phyloP scores from a whole-genome alignment of 2,888 invertebrate genomes.

The Clostera curtula region DNA sequence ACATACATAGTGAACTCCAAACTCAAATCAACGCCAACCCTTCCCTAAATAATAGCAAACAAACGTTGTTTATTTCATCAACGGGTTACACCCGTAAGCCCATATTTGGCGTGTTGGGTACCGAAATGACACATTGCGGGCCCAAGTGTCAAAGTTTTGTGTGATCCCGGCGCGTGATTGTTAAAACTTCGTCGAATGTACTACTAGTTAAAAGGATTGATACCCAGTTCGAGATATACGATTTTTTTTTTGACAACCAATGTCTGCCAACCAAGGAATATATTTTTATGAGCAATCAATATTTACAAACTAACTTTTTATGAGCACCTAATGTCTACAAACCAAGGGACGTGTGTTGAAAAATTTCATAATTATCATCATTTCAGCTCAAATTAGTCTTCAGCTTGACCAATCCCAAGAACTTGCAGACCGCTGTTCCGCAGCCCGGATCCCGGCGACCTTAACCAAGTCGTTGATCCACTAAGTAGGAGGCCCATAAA shows the following conservation, averaged over 20 bases:
- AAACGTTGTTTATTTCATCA: slow-evolving; percentile 9
- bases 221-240: slow-evolving; percentile 1
- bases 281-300: neutral
- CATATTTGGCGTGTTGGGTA: slow-evolving; percentile 30
- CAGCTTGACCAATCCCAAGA: too few relatives aligned
- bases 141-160: slow-evolving; percentile 35
- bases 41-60: too few relatives aligned
- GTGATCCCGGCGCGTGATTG: slow-evolving; percentile 34
- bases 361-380: too few relatives aligned
- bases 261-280: neutral
- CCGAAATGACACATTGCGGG: slow-evolving; percentile 36
- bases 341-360: too few relatives aligned
- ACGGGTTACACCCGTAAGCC: slow-evolving; percentile 8
- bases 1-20: too few relatives aligned
- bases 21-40: too few relatives aligned
- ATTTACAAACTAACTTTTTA: neutral
- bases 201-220: slow-evolving; percentile 6
- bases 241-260: neutral
- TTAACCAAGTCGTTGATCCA: too few relatives aligned
- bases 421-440: too few relatives aligned
- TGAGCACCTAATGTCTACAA: too few relatives aligned
- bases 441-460: too few relatives aligned
- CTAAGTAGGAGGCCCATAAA: too few relatives aligned
- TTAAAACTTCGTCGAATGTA: slow-evolving; percentile 42
- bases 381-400: too few relatives aligned